phyloP scores from a whole-genome alignment of 2,113 vertebrate species.

The Nanger granti region DNA sequence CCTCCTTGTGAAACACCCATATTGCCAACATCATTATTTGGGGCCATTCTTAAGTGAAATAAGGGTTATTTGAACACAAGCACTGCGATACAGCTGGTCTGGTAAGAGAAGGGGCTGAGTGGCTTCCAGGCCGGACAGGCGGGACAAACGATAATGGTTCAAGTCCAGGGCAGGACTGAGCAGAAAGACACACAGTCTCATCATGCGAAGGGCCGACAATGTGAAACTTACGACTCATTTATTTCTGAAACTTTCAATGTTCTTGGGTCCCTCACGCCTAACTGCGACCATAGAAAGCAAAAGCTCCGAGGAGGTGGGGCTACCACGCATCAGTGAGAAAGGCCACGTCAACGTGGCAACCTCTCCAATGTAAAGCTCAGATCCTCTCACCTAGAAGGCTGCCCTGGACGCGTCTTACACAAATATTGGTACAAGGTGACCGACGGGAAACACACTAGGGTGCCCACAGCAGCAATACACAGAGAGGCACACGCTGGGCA shows the following conservation, averaged over 20 bases:
- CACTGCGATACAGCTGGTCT: background rate
- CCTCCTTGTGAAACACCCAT: background rate
- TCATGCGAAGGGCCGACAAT: accelerated
- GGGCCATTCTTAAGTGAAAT: background rate
- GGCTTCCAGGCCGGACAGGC: accelerated
- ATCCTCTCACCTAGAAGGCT: background rate
- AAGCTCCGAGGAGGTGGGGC: background rate
- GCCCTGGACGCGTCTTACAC: accelerated
- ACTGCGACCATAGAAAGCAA: background rate
- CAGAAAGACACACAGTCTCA: background rate
- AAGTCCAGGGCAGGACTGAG: background rate
- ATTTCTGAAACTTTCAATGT: background rate
- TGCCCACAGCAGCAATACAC: background rate
- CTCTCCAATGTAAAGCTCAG: background rate
- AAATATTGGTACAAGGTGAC: accelerated
- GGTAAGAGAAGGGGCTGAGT: background rate
- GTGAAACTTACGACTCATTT: background rate
- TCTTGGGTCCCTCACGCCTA: background rate
- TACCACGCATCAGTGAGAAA: background rate
- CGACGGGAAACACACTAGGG: accelerated
- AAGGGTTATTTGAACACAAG: background rate
- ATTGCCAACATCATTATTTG: background rate
- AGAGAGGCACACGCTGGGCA: background rate
- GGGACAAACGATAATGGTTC: accelerated
- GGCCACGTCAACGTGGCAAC: background rate